Evolutionary conservation across 2,113 vertebrate genomes (phyloP).

Genomic region (Pachypanchax playfairii): DNA sequence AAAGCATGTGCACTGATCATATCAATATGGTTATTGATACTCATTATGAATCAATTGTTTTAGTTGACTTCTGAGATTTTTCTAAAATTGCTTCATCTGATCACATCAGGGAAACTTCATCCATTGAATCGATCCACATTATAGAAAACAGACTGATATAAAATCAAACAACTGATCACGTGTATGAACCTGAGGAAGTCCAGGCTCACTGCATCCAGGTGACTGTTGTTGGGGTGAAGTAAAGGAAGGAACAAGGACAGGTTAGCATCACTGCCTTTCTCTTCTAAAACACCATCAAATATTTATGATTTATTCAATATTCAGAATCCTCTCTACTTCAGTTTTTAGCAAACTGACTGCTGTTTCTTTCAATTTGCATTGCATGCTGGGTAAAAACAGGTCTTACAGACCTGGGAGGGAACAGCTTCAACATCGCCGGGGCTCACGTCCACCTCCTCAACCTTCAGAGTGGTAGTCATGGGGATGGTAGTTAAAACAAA

Average conservation of each 20-base stretch:
- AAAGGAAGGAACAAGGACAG: slow-evolving; percentile 46
- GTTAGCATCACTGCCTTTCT: slow-evolving; percentile 31
- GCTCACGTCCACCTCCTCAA: slow-evolving; percentile 79
- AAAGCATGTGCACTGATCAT: no score
- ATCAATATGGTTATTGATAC: no score
- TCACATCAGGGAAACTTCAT: slow-evolving; percentile 40
- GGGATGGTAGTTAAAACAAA: slow-evolving; percentile 76
- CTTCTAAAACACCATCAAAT: slow-evolving; percentile 8
- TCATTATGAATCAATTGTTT: no score
- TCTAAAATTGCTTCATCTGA: slow-evolving; percentile 21
- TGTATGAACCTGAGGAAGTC: slow-evolving; percentile 61
- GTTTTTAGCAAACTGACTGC: background rate
- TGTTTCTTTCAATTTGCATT: slow-evolving; percentile 20
- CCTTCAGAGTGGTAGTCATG: slow-evolving; percentile 73
- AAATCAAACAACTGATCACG: slow-evolving; percentile 43
- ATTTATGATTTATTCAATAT: background rate
- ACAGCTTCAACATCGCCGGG: slow-evolving; percentile 62
- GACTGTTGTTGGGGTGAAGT: slow-evolving; percentile 46
- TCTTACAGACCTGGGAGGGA: slow-evolving; percentile 85
- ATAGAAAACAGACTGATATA: no score
- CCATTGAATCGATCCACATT: slow-evolving; percentile 31
- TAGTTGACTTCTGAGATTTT: background rate
- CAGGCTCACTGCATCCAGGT: slow-evolving; percentile 49
- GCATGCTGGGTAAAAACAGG: slow-evolving; percentile 62
- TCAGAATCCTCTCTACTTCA: background rate